Evolutionary conservation across 2,888 invertebrate species (phyloP).

Genomic region (Acrocyrtus sp.): DNA sequence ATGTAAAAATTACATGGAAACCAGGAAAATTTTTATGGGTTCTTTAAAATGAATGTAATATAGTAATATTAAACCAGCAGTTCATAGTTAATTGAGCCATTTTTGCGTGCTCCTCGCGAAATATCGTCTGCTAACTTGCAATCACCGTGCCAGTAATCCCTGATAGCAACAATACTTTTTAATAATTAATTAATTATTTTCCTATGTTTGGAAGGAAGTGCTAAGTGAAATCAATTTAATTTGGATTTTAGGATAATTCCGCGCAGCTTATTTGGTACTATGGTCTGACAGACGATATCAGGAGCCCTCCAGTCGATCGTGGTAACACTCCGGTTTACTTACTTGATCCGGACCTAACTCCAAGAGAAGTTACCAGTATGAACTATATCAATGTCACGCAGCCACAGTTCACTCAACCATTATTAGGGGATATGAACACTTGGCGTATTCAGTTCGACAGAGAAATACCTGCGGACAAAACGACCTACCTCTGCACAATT

Average conservation of each 20-base stretch:
- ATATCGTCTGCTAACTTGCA: too few relatives aligned
- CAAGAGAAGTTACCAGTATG: neutral
- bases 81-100: too few relatives aligned
- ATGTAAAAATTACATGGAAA: too few relatives aligned
- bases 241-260: conserved; percentile 7
- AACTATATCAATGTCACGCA: neutral
- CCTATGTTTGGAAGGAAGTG: too few relatives aligned
- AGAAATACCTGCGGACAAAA: neutral
- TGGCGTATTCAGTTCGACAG: neutral
- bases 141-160: too few relatives aligned
- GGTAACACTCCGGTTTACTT: neutral
- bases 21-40: too few relatives aligned
- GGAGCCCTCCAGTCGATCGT: neutral
- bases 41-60: too few relatives aligned
- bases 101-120: too few relatives aligned
- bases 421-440: neutral
- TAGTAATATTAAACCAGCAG: too few relatives aligned
- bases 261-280: conserved; percentile 1
- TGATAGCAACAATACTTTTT: too few relatives aligned
- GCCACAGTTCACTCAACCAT: neutral
- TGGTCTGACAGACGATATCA: neutral
- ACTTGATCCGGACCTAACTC: neutral
- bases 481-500: neutral
- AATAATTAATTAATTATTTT: too few relatives aligned
- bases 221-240: too few relatives aligned